These are phyloP conservation scores for Myoxocephalus aenaeus DNA, from an alignment of 2,797 vertebrate genomes.

Conservation along the genomic window DNA sequence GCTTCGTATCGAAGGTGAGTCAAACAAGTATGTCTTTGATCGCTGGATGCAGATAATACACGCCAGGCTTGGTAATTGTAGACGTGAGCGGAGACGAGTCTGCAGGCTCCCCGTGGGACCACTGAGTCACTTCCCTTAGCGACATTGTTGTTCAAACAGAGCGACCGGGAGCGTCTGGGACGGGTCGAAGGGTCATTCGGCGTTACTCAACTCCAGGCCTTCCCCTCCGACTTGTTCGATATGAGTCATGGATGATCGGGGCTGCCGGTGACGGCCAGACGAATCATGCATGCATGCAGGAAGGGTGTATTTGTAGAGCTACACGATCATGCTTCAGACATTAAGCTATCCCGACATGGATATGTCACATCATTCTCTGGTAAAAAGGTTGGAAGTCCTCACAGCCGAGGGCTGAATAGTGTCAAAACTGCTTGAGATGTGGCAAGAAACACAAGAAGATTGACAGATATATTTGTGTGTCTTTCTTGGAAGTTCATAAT, in stretches of 20 bases:
- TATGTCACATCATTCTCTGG: neutral
- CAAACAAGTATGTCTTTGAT: constrained; percentile 40
- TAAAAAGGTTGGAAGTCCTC: neutral
- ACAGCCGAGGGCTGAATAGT: neutral
- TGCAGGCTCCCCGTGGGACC: constrained; percentile 21
- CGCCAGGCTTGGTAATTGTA: constrained; percentile 48
- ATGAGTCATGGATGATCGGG: constrained; percentile 59
- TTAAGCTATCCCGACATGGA: neutral
- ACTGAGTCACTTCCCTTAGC: constrained; percentile 77
- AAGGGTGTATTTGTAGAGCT: neutral
- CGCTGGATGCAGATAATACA: neutral
- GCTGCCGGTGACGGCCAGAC: neutral
- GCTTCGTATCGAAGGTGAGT: neutral
- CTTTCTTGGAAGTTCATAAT: neutral
- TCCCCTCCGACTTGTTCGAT: constrained; percentile 12
- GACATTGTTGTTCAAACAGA: constrained; percentile 58
- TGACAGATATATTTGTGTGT: neutral
- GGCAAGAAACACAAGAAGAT: neutral
- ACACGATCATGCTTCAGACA: neutral
- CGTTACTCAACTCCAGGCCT: constrained; percentile 39
- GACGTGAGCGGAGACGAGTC: constrained; percentile 16
- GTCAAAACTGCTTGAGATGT: neutral
- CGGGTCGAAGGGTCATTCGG: constrained; percentile 29
- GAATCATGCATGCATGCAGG: neutral
- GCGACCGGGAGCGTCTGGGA: constrained; percentile 17